phyloP scores from a whole-genome alignment of 2,797 vertebrate species.

The Acestrorhynchus altus region DNA sequence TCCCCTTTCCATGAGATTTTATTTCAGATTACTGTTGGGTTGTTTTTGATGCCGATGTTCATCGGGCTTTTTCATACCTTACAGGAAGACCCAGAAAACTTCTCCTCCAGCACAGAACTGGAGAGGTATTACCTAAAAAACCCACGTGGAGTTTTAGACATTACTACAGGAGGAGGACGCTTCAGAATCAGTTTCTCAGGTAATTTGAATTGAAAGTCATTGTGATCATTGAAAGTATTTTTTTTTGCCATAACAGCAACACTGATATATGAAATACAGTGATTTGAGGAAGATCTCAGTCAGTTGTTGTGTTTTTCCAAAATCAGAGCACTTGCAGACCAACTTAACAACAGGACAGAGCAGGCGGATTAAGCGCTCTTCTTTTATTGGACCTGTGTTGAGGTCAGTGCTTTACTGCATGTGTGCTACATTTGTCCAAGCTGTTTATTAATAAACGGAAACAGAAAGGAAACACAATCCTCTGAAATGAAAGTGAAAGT shows the following conservation, averaged over 20 bases:
- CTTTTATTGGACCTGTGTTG: neutral
- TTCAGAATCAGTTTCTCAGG: conserved; percentile 82
- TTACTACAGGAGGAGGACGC: conserved; percentile 68
- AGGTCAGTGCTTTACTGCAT: neutral
- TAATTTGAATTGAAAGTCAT: conserved; percentile 53
- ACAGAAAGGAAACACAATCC: conserved; percentile 21
- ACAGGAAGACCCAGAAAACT: conserved; percentile 73
- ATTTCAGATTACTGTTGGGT: neutral
- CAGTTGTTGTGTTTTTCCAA: neutral
- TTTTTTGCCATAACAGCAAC: neutral
- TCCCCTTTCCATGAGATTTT: neutral
- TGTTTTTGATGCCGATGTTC: neutral
- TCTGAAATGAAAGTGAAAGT: conserved; percentile 66
- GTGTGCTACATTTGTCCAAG: rapidly evolving
- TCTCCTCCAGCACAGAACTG: conserved; percentile 78
- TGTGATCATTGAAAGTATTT: neutral
- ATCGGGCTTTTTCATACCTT: neutral
- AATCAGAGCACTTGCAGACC: neutral
- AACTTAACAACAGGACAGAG: conserved; percentile 26
- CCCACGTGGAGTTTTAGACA: conserved; percentile 69
- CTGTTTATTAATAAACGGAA: neutral
- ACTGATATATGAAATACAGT: neutral
- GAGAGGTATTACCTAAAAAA: conserved; percentile 79
- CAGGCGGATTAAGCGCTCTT: conserved; percentile 18
- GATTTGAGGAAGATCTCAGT: neutral